Evolutionary conservation across 2,888 invertebrate species (phyloP), one percentile per base, ranked within the genome.

Genomic region (Leptinotarsa tumamoca): DNA sequence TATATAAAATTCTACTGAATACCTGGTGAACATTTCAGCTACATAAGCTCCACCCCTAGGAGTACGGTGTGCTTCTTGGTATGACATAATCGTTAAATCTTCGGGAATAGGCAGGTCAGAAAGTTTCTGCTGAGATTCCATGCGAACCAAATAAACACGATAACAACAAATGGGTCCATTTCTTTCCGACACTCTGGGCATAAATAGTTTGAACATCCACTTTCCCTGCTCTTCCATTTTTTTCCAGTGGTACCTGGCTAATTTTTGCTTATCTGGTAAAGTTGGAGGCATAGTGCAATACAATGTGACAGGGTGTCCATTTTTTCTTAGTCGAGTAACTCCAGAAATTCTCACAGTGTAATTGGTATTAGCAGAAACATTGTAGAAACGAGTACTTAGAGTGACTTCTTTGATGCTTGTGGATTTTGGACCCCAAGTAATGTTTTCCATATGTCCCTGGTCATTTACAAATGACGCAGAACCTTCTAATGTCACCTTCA

Each of bases 111-210:
- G 93, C 58, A 96, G 88, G 83, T 93, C 93, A 33, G 91, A 91
- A 83, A 93, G 90, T 74, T 91, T 92, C 74, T 90, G 90, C 69
- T 92, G 90, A 0, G 91, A 90, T 52, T 91, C 90, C 82, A 96
- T 89, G 67, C 94, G 92, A 0, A 96, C 93, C 86, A 96, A 89
- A 88, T 94, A 95, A 61, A 96, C 91, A 81, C 96, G 91, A 87
- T 95, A 95, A 84, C 96, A 97, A 87, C 96, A 96, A 82, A 97
- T 95, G 0, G 94, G 94, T 0, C 97, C 97, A 83, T 96, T 96
- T 72, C 96, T 90, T 86, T 97, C 96, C 0, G 95, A 93, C 52
- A 96, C 91, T 79, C 94, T 90, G 0, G 95, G 95, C 81, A 96
- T 87, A 80, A 92, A 91, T 81, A 96, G 89, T 84, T 94, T 94